Conservation (phyloP, 2,113 vertebrate genomes). For the Ptyas mucosa region DNA sequence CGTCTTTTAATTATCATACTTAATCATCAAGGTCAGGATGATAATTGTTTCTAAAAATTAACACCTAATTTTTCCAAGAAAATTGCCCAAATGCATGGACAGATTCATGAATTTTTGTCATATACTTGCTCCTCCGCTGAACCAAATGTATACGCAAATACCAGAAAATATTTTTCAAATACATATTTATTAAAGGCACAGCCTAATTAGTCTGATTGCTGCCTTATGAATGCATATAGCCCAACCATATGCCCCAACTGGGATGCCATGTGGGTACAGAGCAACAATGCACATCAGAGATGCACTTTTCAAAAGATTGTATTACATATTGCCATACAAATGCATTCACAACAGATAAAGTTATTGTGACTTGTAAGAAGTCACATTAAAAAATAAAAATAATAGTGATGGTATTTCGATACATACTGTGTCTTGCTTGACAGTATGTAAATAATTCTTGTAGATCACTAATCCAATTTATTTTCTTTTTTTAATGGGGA, state of each 20-base stretch:
- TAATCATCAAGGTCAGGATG: constrained; percentile 78
- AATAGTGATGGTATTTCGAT: constrained; percentile 60
- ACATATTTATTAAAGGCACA: constrained; percentile 65
- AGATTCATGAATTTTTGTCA: constrained; percentile 54
- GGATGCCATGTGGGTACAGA: constrained; percentile 60
- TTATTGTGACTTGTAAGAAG: constrained; percentile 60
- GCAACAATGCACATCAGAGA: constrained; percentile 59
- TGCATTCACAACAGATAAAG: constrained; percentile 60
- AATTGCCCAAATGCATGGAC: constrained; percentile 59
- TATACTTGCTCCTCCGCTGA: constrained; percentile 57
- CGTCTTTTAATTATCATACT: constrained; percentile 75
- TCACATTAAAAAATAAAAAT: constrained; percentile 44
- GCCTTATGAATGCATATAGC: constrained; percentile 60
- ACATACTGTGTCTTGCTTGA: constrained; percentile 47
- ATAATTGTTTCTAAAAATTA: constrained; percentile 79
- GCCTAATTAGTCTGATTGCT: constrained; percentile 63
- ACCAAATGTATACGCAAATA: constrained; percentile 63
- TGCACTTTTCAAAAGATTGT: constrained; percentile 62
- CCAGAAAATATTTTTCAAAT: constrained; percentile 60
- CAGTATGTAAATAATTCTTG: constrained; percentile 54
- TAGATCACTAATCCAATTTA: constrained; percentile 47
- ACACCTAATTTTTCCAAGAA: constrained; percentile 65
- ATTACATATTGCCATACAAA: constrained; percentile 58
- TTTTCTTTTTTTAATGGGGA: background rate
- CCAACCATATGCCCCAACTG: constrained; percentile 58